Conservation (phyloP, 2,888 invertebrate species). For the Dioctria linearis region DNA sequence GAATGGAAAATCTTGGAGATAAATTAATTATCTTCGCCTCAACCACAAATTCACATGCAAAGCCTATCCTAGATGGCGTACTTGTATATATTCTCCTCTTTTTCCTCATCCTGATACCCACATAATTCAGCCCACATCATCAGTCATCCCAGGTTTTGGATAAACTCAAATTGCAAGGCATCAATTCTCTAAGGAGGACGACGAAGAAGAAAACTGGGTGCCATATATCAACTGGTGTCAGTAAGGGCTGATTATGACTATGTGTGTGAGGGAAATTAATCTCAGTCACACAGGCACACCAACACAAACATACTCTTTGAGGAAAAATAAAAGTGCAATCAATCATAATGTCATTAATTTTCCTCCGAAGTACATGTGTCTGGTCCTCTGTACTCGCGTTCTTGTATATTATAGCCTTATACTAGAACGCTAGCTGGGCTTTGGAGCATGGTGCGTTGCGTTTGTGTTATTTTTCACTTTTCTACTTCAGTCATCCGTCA, state of each 20-base stretch:
- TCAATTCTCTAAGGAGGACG: conserved; percentile 25
- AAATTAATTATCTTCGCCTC: conserved; percentile 27
- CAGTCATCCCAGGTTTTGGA: conserved; percentile 45
- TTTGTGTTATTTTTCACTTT: conserved; percentile 49
- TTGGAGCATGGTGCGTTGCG: conserved; percentile 6
- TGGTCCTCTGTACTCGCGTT: conserved; percentile 3
- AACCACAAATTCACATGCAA: conserved; percentile 2
- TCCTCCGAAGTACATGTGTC: conserved; percentile 32
- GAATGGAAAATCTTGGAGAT: neutral
- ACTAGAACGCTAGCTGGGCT: neutral
- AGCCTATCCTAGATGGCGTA: neutral
- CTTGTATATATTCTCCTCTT: too few species aligned
- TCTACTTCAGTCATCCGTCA: conserved; percentile 52
- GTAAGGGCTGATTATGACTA: conserved; percentile 50
- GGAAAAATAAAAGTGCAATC: conserved; percentile 52
- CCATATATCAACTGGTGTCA: conserved; percentile 53
- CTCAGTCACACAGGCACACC: conserved; percentile 50
- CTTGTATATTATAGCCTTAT: too few species aligned
- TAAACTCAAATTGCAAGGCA: conserved; percentile 23
- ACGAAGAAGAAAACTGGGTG: conserved; percentile 39
- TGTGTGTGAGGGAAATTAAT: conserved; percentile 49
- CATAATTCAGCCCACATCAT: conserved; percentile 47
- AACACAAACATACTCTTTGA: neutral
- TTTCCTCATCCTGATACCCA: neutral
- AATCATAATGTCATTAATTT: conserved; percentile 55